These are phyloP conservation scores for Hydroisotoma schaefferi DNA, from an alignment of 2,888 invertebrate genomes.

Conservation along the genomic window DNA sequence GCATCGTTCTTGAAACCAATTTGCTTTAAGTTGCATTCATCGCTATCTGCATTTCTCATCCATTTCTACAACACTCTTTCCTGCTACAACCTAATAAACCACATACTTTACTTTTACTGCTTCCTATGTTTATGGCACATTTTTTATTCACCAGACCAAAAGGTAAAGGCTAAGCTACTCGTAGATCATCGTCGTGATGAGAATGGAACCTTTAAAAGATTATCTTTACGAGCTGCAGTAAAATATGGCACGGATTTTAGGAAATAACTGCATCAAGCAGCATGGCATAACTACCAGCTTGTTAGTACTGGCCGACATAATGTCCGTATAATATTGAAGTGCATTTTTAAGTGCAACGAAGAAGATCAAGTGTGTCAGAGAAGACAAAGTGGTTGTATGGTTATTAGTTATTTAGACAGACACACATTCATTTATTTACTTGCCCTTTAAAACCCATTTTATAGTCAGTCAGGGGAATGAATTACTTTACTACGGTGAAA, in stretches of 20 bases:
- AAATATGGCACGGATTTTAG: background rate
- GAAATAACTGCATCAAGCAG: background rate
- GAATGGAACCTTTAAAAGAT: background rate
- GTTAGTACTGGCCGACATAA: too few species aligned
- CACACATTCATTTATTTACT: background rate
- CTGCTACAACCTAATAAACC: background rate
- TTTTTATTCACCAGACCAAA: background rate
- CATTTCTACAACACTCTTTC: background rate
- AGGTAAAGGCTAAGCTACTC: too few species aligned
- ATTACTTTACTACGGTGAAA: too few species aligned
- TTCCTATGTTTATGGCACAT: background rate
- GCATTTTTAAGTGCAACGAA: too few species aligned
- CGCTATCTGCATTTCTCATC: background rate
- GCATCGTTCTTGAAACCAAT: background rate
- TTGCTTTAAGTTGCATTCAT: background rate
- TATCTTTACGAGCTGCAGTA: background rate
- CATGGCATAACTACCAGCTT: too few species aligned
- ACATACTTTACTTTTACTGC: too few species aligned
- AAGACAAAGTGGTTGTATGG: background rate
- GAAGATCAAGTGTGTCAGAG: background rate
- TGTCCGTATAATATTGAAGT: too few species aligned
- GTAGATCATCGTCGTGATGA: slow-evolving; percentile 2
- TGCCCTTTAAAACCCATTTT: slow-evolving; percentile 5
- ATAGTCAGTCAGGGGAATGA: too few species aligned
- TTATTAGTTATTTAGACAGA: background rate